phyloP scores from a whole-genome alignment of 2,113 vertebrate genomes.

The Carassius auratus region DNA sequence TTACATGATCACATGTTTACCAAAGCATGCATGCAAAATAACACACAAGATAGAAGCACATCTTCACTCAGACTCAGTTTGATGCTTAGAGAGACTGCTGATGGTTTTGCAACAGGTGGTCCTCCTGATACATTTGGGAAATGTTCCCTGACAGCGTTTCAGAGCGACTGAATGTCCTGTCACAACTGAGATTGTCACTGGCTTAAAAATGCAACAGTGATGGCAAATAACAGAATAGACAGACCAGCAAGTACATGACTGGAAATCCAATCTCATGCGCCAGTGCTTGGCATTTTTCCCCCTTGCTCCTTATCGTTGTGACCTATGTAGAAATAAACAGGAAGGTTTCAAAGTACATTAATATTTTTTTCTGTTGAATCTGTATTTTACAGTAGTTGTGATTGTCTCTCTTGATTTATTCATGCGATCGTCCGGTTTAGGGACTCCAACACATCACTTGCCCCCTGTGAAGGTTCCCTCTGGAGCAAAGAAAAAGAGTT shows the following conservation, averaged over 20 bases:
- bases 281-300: constrained; percentile 55
- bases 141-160: constrained; percentile 41
- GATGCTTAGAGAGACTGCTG: background rate
- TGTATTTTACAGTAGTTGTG: background rate
- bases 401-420: background rate
- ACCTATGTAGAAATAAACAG: background rate
- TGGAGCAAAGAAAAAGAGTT: constrained; percentile 86
- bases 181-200: constrained; percentile 44
- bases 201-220: constrained; percentile 18
- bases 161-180: constrained; percentile 12
- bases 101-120: constrained; percentile 37
- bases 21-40: background rate
- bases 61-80: background rate
- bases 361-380: background rate
- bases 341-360: background rate
- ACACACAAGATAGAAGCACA: background rate
- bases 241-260: constrained; percentile 47
- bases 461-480: constrained; percentile 86
- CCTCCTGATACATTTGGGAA: constrained; percentile 46
- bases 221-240: constrained; percentile 48
- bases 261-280: constrained; percentile 58
- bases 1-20: background rate
- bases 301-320: background rate
- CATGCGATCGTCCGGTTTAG: constrained; percentile 56
- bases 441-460: constrained; percentile 78